Base-by-base conservation (phyloP, 1,140 invertebrate species). In the Radopholus similis region DNA sequence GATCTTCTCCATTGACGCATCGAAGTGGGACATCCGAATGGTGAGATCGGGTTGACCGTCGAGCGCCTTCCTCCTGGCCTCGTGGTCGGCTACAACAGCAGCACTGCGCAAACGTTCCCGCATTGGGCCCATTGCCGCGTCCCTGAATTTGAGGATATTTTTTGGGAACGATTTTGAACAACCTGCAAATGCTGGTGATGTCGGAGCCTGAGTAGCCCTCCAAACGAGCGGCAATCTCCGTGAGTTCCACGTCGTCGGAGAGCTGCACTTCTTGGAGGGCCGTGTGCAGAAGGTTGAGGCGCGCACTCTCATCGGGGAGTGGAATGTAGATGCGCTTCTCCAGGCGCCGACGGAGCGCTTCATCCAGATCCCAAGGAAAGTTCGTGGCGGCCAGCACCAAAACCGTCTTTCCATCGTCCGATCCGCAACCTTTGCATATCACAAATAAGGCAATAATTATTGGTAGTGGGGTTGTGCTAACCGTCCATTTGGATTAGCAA, bases 321-420 rank as follows among this genome's bases (percentile, higher is more conserved):
- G 95, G 94, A 84, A 99, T 98, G 85, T 98, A 98, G 80, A 99
- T 97, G 71, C 95, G 88, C 85, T 98, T 99, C 83, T 99, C 96
- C 15, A 99, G 86, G 71, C 96, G 87, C 58, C 96, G 87, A 44
- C 94, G 86, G 13, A 59, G 4, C 30, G 95, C 96, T 84, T 98
- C 95, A 84, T 99, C 96, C 68, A 99, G 91, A 82, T 98, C 95
- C 95, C 95, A 99, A 2, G 96, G 96, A 84, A 97, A 97, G 85
- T 99, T 99, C 0, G 96, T 99, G 9, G 96, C 96, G 8, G 95
- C 95, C 72, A 99, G 85, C 28, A 99, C 94, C 91, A 98, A 96
- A 0, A 99, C 93, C 18, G 94, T 88, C 86, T 90, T 89, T n/a
- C 84, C 75, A 35, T 32, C 60, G 35, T 79, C 72, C n/a, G 40